Evolutionary conservation across 2,113 vertebrate genomes (phyloP).

Genomic region (Ellobius talpinus): DNA sequence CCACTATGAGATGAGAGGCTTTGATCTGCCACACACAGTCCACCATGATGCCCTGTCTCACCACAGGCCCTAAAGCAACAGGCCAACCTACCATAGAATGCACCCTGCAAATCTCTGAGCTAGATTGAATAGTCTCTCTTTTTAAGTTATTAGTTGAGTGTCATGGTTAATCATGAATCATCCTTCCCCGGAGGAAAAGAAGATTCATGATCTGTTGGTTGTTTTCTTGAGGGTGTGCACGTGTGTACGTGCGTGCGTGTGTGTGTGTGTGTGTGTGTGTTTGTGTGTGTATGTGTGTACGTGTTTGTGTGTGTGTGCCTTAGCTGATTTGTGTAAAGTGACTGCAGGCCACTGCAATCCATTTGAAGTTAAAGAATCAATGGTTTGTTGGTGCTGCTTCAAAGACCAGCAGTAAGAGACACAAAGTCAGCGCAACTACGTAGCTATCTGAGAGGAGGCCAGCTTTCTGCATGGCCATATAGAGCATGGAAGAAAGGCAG

Average conservation of each 20-base stretch:
- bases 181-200: background rate
- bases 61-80: background rate
- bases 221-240: background rate
- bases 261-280: background rate
- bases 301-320: background rate
- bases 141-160: background rate
- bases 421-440: background rate
- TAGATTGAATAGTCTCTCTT: background rate
- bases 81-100: background rate
- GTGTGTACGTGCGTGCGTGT: background rate
- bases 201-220: background rate
- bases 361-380: background rate
- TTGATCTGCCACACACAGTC: background rate
- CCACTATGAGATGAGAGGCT: background rate
- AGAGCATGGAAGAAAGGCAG: background rate
- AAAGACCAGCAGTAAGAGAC: background rate
- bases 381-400: background rate
- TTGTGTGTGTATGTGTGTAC: background rate
- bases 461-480: fast-evolving
- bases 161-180: background rate
- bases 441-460: background rate
- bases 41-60: background rate
- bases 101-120: background rate
- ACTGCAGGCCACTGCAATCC: background rate
- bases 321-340: background rate